phyloP scores from a whole-genome alignment of 2,888 invertebrate genomes.

The Drosophila anomalipes region DNA sequence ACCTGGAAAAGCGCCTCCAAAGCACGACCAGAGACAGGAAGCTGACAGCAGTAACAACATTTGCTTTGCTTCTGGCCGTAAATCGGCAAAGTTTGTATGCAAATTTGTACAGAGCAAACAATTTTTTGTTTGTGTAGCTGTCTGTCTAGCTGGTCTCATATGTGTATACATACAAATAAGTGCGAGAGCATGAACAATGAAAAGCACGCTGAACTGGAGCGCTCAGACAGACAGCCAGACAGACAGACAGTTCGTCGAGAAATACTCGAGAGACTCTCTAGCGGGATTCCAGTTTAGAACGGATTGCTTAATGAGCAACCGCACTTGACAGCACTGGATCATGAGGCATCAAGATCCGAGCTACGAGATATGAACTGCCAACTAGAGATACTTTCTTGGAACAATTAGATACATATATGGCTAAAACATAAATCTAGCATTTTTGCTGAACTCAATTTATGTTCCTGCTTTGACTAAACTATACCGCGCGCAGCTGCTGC shows the following conservation, averaged over 20 bases:
- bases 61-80: conserved; percentile 31
- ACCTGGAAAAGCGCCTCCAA: conserved; percentile 44
- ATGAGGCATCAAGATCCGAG: conserved; percentile 14
- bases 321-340: conserved; percentile 13
- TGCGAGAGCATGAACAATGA: conserved; percentile 12
- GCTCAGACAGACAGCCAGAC: background rate
- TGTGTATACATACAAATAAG: background rate
- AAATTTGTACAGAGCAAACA: conserved; percentile 54
- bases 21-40: conserved; percentile 62
- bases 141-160: conserved; percentile 4
- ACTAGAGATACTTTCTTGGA: conserved; percentile 63
- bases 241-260: conserved; percentile 50
- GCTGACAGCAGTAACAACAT: conserved; percentile 29
- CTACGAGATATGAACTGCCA: conserved; percentile 20
- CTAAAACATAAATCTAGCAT: conserved; percentile 73
- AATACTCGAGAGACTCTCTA: conserved; percentile 30
- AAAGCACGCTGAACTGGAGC: background rate
- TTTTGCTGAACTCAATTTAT: conserved; percentile 51
- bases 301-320: conserved; percentile 67
- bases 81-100: conserved; percentile 68
- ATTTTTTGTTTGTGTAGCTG: conserved; percentile 27
- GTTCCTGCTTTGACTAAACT: conserved; percentile 74
- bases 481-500: conserved; percentile 20
- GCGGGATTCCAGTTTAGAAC: conserved; percentile 61
- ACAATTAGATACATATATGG: conserved; percentile 75